These are phyloP conservation scores for Limosa lapponica DNA, from an alignment of 2,797 vertebrate genomes.

Conservation along the genomic window DNA sequence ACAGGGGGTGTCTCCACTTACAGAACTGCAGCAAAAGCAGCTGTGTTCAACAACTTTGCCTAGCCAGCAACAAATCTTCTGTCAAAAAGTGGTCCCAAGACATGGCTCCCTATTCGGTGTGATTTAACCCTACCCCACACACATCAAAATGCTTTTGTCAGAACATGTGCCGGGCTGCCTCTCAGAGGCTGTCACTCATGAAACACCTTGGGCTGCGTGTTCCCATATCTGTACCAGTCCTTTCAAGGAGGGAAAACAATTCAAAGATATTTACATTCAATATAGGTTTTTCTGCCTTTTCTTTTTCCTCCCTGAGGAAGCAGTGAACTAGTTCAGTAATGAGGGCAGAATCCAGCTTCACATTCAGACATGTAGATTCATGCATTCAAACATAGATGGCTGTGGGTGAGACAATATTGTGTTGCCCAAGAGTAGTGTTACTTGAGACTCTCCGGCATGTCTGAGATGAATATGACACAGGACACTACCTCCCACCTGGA, in stretches of 20 bases:
- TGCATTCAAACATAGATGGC: background rate
- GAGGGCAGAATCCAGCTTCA: background rate
- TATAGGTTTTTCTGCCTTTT: background rate
- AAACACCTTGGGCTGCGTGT: background rate
- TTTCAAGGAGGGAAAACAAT: background rate
- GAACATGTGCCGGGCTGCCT: background rate
- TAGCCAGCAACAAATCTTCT: conserved; percentile 59
- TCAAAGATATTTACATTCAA: background rate
- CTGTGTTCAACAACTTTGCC: conserved; percentile 48
- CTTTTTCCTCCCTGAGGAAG: background rate
- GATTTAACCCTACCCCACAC: conserved; percentile 29
- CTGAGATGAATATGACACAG: background rate
- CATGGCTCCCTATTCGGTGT: background rate
- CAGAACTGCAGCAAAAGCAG: conserved; percentile 49
- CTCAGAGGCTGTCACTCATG: background rate
- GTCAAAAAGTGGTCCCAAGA: conserved; percentile 59
- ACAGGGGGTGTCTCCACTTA: conserved; percentile 21
- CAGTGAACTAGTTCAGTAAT: background rate
- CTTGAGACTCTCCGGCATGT: background rate
- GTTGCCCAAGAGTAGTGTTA: background rate
- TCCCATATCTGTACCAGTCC: background rate
- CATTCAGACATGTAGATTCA: background rate
- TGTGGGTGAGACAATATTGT: background rate
- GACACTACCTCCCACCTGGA: background rate
- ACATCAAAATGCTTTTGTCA: conserved; percentile 40